Conservation (phyloP, 1,140 invertebrate species). For the Drosophila leontia region DNA sequence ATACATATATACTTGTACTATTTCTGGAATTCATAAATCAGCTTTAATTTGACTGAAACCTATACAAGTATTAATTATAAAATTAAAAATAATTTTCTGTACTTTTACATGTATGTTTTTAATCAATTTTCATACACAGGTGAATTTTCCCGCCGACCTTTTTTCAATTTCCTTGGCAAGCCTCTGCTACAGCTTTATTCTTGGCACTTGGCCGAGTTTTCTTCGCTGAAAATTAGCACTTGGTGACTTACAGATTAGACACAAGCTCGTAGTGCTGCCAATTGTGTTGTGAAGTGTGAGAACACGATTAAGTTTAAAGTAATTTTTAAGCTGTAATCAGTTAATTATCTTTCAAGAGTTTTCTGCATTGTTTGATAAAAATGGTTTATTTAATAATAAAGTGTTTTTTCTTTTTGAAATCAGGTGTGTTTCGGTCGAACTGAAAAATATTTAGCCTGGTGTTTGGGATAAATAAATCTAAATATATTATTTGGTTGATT, state of each 20-base stretch:
- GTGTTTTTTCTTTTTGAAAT: background rate
- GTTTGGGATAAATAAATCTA: background rate
- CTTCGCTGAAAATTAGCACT: slow-evolving; percentile 59
- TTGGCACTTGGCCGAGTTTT: slow-evolving; percentile 52
- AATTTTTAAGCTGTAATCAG: slow-evolving; percentile 2
- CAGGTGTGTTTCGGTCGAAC: no score
- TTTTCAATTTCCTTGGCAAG: slow-evolving; percentile 14
- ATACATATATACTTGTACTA: background rate
- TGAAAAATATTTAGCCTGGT: background rate
- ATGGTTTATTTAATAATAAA: background rate
- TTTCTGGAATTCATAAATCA: background rate
- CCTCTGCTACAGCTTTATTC: background rate
- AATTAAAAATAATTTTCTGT: background rate
- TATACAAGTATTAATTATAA: background rate
- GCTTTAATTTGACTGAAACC: background rate
- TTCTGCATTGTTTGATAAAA: background rate
- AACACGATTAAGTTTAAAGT: slow-evolving; percentile 65
- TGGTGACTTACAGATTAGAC: slow-evolving; percentile 62
- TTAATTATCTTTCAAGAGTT: background rate
- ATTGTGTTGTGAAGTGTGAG: slow-evolving; percentile 67
- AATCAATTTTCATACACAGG: no score
- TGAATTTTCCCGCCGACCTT: background rate
- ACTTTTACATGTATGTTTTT: background rate
- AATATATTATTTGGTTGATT: background rate
- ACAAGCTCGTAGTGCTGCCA: slow-evolving; percentile 48